phyloP scores from a whole-genome alignment of 1,140 invertebrate species.

The Tribolium castaneum region DNA sequence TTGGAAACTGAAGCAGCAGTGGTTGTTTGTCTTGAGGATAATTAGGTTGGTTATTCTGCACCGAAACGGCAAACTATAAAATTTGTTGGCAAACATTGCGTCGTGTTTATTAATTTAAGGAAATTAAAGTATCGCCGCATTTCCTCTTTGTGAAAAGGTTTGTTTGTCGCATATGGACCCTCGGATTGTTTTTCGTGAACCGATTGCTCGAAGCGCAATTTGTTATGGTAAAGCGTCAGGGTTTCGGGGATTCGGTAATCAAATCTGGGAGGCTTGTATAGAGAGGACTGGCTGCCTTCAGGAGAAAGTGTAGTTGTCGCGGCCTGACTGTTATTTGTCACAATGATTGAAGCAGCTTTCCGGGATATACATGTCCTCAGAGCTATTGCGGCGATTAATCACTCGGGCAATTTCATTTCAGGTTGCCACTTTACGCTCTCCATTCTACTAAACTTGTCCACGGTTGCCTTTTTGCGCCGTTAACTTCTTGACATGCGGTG shows the following conservation, averaged over 20 bases:
- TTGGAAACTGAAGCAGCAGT: background rate
- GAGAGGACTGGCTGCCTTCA: conserved; percentile 22
- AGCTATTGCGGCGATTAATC: conserved; percentile 61
- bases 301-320: conserved; percentile 38
- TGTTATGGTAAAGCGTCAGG: conserved; percentile 36
- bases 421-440: conserved; percentile 47
- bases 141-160: conserved; percentile 20
- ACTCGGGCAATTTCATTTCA: conserved; percentile 59
- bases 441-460: conserved; percentile 45
- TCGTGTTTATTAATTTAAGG: background rate
- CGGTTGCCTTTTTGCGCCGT: conserved; percentile 30
- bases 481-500: conserved; percentile 34
- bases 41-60: background rate
- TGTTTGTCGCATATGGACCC: conserved; percentile 18
- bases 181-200: conserved; percentile 29
- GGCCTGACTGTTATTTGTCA: conserved; percentile 59
- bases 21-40: background rate
- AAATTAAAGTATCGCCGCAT: background rate
- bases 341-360: conserved; percentile 60
- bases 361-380: conserved; percentile 60
- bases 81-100: background rate
- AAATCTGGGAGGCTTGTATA: conserved; percentile 37
- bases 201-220: conserved; percentile 34
- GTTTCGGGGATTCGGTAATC: conserved; percentile 39
- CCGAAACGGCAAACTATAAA: background rate